A percentile compares a stretch with the other conserved stretches of the same genome.
phyloP scores from a whole-genome alignment of 1,140 invertebrate genomes.

The Eupeodes corollae region DNA sequence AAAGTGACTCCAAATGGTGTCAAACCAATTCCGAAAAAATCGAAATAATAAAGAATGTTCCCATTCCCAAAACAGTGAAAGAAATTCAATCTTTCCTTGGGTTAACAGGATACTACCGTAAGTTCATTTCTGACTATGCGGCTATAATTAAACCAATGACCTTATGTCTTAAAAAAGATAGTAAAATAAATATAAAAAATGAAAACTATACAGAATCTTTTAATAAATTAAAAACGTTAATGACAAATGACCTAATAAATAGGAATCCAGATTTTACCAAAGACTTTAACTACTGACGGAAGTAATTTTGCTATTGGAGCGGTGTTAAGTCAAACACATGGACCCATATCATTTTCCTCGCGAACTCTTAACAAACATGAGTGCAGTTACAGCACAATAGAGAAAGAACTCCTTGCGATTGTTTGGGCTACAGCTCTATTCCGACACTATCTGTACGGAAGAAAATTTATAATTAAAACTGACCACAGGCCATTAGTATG shows the following conservation, averaged over 20 bases:
- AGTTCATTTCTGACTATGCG: conserved; percentile 9
- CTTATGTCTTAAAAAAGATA: conserved; percentile 3
- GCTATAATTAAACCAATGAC: conserved; percentile 5
- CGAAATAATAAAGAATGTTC: conserved; percentile 14
- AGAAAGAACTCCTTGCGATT: conserved; percentile 15
- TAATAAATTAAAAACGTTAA: conserved; percentile 1
- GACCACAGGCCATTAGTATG: conserved; percentile 11
- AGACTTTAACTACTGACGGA: conserved; percentile 12
- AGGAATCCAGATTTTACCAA: conserved; percentile 13
- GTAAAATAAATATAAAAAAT: neutral
- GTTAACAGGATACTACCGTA: conserved; percentile 8
- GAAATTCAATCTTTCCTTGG: too few species aligned
- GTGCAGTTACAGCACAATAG: too few species aligned
- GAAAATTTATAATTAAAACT: too few species aligned
- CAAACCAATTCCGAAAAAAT: conserved; percentile 14
- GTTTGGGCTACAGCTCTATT: conserved; percentile 39
- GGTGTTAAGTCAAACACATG: too few species aligned
- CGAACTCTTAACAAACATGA: too few species aligned
- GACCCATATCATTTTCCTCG: conserved; percentile 10
- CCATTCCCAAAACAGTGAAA: conserved; percentile 14
- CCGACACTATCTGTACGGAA: conserved; percentile 13
- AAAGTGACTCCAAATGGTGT: conserved; percentile 13
- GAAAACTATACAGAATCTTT: neutral
- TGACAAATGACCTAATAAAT: conserved; percentile 7
- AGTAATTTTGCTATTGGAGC: conserved; percentile 10